Evolutionary conservation across 2,797 vertebrate species (phyloP).

Genomic region (Bucorvus abyssinicus): DNA sequence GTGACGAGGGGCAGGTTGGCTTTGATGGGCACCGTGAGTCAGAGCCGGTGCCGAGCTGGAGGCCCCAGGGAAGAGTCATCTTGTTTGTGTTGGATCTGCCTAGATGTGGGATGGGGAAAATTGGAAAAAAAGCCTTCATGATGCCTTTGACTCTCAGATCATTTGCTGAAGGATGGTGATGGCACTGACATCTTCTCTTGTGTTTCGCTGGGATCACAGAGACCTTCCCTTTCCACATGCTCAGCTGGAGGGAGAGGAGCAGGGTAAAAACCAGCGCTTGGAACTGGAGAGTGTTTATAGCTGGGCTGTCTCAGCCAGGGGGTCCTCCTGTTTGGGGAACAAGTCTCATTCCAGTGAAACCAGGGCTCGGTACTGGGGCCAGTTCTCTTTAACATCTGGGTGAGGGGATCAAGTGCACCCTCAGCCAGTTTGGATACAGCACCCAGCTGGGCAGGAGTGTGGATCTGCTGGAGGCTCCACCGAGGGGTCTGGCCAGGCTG

Average conservation of each 20-base stretch:
- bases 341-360: background rate
- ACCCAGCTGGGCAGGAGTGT: too few species aligned
- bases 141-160: background rate
- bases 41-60: fast-evolving
- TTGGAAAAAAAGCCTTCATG: fast-evolving
- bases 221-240: background rate
- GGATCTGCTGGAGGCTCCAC: too few species aligned
- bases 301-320: background rate
- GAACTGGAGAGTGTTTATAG: background rate
- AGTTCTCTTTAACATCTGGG: too few species aligned
- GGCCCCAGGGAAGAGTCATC: background rate
- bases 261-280: background rate
- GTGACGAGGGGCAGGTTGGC: too few species aligned
- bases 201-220: background rate
- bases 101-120: background rate
- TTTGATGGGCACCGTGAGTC: background rate
- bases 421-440: too few species aligned
- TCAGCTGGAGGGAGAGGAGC: background rate
- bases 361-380: too few species aligned
- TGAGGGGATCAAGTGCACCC: too few species aligned
- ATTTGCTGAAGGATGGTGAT: background rate
- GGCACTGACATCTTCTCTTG: background rate
- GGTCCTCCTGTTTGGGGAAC: fast-evolving
- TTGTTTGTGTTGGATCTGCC: background rate
- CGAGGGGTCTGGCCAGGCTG: too few species aligned